Conservation (phyloP, 2,113 vertebrate species). For the Cygnus buccinator region DNA sequence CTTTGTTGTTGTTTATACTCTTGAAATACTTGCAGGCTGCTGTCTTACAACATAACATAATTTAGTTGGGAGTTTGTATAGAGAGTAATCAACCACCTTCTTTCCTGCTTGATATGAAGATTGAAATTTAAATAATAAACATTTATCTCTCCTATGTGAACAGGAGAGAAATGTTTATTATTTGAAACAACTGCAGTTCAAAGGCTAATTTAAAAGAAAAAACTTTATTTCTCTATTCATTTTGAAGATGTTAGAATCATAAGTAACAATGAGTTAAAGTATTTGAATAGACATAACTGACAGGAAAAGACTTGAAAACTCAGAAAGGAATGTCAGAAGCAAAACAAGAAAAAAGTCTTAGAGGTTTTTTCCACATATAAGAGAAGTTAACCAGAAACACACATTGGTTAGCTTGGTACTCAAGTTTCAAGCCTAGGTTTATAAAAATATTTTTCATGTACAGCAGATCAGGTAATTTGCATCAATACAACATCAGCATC, state of each 20-base stretch:
- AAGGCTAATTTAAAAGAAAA: neutral
- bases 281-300: neutral
- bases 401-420: constrained; percentile 42
- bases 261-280: neutral
- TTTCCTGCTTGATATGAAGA: neutral
- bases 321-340: constrained; percentile 9
- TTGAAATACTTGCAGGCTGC: neutral
- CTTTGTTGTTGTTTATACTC: neutral
- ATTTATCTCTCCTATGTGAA: neutral
- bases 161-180: too few relatives aligned
- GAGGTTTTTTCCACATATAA: neutral
- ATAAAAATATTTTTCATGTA: constrained; percentile 42
- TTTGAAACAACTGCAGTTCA: neutral
- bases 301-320: neutral
- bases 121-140: neutral
- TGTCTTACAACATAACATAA: neutral
- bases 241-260: neutral
- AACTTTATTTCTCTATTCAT: neutral
- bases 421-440: constrained; percentile 50
- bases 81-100: neutral
- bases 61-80: neutral
- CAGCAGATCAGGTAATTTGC: neutral
- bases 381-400: constrained; percentile 35
- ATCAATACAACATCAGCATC: neutral
- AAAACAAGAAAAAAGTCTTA: constrained; percentile 29